Conservation (phyloP, 2,888 invertebrate genomes). For the Celastrina argiolus region DNA sequence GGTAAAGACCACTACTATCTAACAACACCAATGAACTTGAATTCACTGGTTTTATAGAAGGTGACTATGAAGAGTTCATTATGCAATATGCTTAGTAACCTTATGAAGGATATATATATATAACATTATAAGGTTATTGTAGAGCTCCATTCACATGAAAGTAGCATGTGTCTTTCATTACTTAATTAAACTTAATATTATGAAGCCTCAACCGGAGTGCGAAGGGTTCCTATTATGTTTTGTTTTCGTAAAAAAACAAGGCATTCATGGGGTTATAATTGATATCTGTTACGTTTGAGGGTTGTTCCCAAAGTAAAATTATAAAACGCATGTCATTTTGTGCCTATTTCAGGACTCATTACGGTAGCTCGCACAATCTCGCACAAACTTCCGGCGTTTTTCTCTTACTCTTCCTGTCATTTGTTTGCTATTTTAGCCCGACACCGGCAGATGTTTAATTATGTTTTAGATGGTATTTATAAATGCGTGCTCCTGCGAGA, state of each 20-base stretch:
- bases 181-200: too few species aligned
- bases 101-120: neutral
- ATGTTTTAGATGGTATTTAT: neutral
- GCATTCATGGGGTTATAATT: neutral
- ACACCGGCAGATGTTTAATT: neutral
- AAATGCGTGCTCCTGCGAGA: neutral
- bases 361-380: neutral
- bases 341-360: conserved; percentile 17
- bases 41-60: neutral
- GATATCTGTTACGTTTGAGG: neutral
- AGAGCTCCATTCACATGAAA: neutral
- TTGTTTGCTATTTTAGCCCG: conserved; percentile 1
- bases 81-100: neutral
- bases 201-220: too few species aligned
- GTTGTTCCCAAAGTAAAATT: neutral
- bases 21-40: too few species aligned
- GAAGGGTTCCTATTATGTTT: too few species aligned
- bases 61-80: neutral
- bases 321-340: neutral
- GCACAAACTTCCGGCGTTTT: conserved; percentile 7
- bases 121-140: too few species aligned
- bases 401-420: conserved; percentile 15
- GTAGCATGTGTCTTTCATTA: too few species aligned
- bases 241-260: too few species aligned
- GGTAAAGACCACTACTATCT: too few species aligned